phyloP scores from a whole-genome alignment of 1,140 invertebrate species.

The Paralvinella palmiformis region DNA sequence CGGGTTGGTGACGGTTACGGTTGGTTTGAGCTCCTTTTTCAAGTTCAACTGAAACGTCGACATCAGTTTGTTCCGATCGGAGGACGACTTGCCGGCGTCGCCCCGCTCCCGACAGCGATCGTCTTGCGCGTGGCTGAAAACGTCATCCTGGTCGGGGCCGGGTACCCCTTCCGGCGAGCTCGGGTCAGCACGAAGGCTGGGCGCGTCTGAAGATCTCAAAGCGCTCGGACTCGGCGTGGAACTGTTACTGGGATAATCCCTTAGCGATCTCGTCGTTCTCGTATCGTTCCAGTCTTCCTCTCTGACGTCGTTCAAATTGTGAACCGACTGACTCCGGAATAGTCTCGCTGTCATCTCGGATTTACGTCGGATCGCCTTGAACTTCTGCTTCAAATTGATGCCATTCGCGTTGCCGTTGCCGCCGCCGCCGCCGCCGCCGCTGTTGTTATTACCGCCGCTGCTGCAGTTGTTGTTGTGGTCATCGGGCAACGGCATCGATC shows the following conservation, averaged over 20 bases:
- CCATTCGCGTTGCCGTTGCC: not conserved
- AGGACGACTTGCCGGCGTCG: not conserved
- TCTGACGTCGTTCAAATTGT: not conserved
- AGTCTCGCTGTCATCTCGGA: not conserved
- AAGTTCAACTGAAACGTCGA: too few relatives aligned
- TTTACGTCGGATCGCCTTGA: not conserved
- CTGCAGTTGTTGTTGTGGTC: not conserved
- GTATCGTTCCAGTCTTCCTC: not conserved
- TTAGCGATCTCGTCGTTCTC: not conserved
- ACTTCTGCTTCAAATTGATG: conserved; percentile 1
- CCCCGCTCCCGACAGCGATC: not conserved
- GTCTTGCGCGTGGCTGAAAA: not conserved
- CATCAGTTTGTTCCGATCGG: too few relatives aligned
- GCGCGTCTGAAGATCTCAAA: not conserved
- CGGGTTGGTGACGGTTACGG: too few relatives aligned
- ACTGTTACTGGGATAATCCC: not conserved
- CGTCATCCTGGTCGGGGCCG: not conserved
- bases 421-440: not conserved
- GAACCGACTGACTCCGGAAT: not conserved
- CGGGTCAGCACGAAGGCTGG: too few relatives aligned
- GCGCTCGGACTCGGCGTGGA: not conserved
- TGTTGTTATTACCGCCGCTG: not conserved
- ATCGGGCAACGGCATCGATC: not conserved
- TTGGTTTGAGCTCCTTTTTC: too few relatives aligned
- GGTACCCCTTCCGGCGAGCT: too few relatives aligned